Evolutionary conservation across 2,888 invertebrate genomes (phyloP).

Genomic region (Mythimna pallens): DNA sequence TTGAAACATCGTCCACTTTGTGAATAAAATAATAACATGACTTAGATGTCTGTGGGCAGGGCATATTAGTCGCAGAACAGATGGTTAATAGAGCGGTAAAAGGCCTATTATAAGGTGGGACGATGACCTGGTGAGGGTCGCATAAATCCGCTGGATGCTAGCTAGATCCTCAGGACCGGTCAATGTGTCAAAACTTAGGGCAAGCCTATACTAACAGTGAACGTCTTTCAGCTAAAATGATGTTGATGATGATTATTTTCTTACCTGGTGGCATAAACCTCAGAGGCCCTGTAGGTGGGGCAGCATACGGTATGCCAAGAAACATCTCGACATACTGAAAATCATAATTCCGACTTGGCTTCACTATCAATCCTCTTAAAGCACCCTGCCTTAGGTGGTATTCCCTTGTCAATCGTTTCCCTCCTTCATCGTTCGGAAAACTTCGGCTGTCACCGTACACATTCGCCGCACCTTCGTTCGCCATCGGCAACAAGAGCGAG

Average conservation of each 20-base stretch:
- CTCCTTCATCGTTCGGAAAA: constrained; percentile 79
- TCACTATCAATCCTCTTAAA: constrained; percentile 92
- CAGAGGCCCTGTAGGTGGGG: constrained; percentile 93
- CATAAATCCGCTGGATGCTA: too few relatives aligned
- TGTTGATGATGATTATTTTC: not conserved
- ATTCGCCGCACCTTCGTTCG: constrained; percentile 81
- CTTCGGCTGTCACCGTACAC: constrained; percentile 80
- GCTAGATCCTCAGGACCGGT: not conserved
- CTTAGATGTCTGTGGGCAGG: too few relatives aligned
- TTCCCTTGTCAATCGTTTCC: constrained; percentile 89
- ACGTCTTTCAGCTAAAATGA: not conserved
- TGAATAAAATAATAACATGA: not conserved
- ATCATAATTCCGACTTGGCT: constrained; percentile 91
- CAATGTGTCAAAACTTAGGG: not conserved
- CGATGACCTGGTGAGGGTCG: too few relatives aligned
- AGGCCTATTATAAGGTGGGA: too few relatives aligned
- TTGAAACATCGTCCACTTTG: not conserved
- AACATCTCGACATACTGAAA: constrained; percentile 93
- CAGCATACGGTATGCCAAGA: constrained; percentile 95
- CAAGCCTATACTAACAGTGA: not conserved
- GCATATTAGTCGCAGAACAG: too few relatives aligned
- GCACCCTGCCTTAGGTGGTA: constrained; percentile 93
- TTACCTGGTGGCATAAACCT: constrained; percentile 96
- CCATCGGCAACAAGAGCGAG: constrained; percentile 86
- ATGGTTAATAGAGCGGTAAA: too few relatives aligned